Base-by-base conservation (phyloP, 2,113 vertebrate genomes). In the Syngnathus floridae region DNA sequence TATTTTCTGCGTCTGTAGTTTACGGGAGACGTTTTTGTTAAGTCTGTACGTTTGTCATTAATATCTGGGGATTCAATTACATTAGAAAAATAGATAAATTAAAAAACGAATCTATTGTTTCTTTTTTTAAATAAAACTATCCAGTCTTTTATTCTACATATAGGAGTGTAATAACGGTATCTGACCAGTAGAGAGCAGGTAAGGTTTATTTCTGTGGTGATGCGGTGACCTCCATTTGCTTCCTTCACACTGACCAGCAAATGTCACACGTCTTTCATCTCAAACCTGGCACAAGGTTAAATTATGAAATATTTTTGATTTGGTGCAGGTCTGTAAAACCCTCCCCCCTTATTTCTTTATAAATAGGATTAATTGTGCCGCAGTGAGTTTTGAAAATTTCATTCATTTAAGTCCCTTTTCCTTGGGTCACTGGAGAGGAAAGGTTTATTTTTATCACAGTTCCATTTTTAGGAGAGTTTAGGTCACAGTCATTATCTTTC, bases 151-250 rank as follows among this genome's bases (percentile, higher is more conserved):
- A 10, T 64, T 7, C 13, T 26, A 26, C 26, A 9, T 7, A 31
- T 49, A 37, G 43, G 2, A 0, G 36, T 73, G 72, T 69, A 67
- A 6, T 70, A 16, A 40, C 3, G 3, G 4, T 35, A 10, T 58
- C 1, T 75, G 35, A 49, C 79, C 86, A 84, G 69, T 71, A 82
- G 84, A 64, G 82, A 84, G 82, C 86, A 85, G 76, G 52, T 85
- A 5, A 65, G 81, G 38, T 74, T 78, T 58, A 85, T 65, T 62
- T 79, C 35, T 56, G 41, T n/a, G 17, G 43, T 31, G 43, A 16
- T 46, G 43, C 5, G 4, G 14, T 16, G 58, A 37, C 17, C 36
- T n/a, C 31, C 17, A 40, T 41, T 19, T 31, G 37, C 37, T 40
- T 22, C 6, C n/a, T 43, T 43, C 21, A 43, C 12, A 40, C 14